Percentiles rank a stretch among this genome's conserved stretches.
Conservation (phyloP, 2,797 vertebrate species). For the Sebastes taczanowskii region DNA sequence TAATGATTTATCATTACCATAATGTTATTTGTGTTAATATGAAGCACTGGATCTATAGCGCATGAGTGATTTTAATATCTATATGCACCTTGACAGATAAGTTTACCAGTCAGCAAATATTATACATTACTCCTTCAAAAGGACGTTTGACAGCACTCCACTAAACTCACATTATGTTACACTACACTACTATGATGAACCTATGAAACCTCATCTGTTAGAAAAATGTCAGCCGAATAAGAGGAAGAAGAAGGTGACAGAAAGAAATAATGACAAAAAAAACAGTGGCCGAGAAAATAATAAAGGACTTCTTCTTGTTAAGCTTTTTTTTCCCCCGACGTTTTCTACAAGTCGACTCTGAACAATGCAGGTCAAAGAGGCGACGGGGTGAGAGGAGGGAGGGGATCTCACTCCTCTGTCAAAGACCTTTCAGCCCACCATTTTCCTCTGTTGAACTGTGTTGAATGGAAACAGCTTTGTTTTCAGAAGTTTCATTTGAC, state of each 20-base stretch:
- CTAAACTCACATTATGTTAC: not conserved
- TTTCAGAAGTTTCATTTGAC: constrained; percentile 32
- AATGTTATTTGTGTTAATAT: not conserved
- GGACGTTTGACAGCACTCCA: not conserved
- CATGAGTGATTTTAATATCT: not conserved
- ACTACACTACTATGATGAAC: not conserved
- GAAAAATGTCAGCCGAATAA: not conserved
- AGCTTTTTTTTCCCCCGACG: not conserved
- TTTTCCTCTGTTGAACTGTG: constrained; percentile 12
- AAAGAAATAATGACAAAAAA: not conserved
- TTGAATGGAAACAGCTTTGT: constrained; percentile 25
- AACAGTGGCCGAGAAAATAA: too few relatives aligned
- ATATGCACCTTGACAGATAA: not conserved
- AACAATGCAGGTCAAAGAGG: not conserved
- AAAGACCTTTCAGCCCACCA: not conserved
- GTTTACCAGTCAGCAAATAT: not conserved
- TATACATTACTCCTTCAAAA: not conserved
- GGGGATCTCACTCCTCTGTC: not conserved
- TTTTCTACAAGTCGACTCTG: not conserved
- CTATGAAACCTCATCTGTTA: not conserved
- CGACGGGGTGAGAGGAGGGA: not conserved
- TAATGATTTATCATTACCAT: not conserved
- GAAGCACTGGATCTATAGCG: not conserved
- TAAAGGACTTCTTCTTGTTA: not conserved
- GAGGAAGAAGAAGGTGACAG: not conserved